A percentile compares a stretch with the other conserved stretches of the same genome.
Evolutionary conservation across 2,113 vertebrate species (phyloP).

Genomic region (Ursus arctos): DNA sequence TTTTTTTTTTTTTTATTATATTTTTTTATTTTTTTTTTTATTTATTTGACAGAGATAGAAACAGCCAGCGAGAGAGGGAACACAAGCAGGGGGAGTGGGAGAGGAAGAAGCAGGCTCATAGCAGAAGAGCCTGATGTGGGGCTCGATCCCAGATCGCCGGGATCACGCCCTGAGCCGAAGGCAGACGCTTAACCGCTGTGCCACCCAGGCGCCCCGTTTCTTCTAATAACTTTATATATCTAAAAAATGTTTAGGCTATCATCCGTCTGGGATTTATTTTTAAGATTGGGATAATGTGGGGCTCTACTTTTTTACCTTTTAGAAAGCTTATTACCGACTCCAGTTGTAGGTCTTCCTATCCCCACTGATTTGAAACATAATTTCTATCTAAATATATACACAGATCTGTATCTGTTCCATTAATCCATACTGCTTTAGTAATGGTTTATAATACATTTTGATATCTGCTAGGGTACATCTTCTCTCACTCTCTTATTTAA

Average conservation of each 20-base stretch:
- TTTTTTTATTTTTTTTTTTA: too few relatives aligned
- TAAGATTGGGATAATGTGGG: not conserved
- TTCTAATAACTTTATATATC: slow-evolving; percentile 16
- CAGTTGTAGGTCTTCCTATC: not conserved
- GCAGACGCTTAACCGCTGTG: too few relatives aligned
- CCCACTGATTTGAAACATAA: not conserved
- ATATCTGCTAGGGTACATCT: not conserved
- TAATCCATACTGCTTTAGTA: slow-evolving; percentile 42
- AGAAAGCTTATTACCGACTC: not conserved
- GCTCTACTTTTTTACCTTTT: not conserved
- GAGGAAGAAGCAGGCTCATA: too few relatives aligned
- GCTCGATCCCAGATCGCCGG: too few relatives aligned
- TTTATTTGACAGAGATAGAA: too few relatives aligned
- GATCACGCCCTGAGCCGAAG: too few relatives aligned
- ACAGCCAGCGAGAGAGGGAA: too few relatives aligned
- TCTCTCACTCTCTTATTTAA: slow-evolving; percentile 21
- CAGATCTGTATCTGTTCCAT: not conserved
- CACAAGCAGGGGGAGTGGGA: too few relatives aligned
- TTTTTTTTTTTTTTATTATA: too few relatives aligned
- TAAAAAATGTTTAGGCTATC: not conserved
- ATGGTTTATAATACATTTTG: slow-evolving; percentile 37
- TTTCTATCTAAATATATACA: not conserved
- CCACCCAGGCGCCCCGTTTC: not conserved
- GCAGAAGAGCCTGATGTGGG: too few relatives aligned
- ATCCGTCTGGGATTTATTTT: slow-evolving; percentile 45